These are phyloP conservation scores for Tetragnatha montana DNA, from an alignment of 2,888 invertebrate genomes.

Conservation along the genomic window DNA sequence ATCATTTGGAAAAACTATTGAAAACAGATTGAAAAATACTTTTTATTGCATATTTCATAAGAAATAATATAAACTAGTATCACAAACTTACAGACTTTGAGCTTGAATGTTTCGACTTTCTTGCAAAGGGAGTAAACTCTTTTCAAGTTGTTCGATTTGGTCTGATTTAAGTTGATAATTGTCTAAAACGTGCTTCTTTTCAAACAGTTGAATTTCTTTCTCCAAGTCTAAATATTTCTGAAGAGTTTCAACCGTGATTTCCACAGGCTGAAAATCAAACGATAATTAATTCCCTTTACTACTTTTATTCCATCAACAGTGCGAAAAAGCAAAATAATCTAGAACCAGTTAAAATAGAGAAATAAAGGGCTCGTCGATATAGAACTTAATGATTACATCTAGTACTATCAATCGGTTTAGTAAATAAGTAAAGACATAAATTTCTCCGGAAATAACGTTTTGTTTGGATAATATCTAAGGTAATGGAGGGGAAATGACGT, in stretches of 20 bases:
- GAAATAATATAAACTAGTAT: neutral
- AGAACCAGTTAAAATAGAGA: neutral
- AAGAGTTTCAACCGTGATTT: slow-evolving; percentile 71
- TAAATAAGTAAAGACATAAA: no score
- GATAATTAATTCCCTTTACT: neutral
- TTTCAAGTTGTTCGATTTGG: slow-evolving; percentile 71
- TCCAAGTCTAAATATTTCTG: slow-evolving; percentile 71
- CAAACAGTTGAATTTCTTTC: slow-evolving; percentile 67
- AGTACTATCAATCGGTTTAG: no score
- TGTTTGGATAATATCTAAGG: no score
- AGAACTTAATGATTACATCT: no score
- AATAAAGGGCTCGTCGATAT: no score
- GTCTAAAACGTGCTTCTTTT: slow-evolving; percentile 70
- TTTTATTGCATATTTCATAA: neutral
- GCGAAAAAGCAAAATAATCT: neutral
- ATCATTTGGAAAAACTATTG: no score
- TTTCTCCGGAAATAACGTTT: no score
- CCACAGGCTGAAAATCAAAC: slow-evolving; percentile 61
- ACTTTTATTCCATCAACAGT: neutral
- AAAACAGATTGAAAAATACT: neutral
- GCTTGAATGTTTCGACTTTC: slow-evolving; percentile 54
- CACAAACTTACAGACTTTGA: slow-evolving; percentile 55
- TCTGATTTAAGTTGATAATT: slow-evolving; percentile 71
- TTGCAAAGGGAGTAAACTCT: slow-evolving; percentile 60
- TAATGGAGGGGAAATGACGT: no score